Percentiles rank a stretch among this genome's conserved stretches.
Evolutionary conservation across 2,797 vertebrate species (phyloP).

Genomic region (Neoniphon sammara): DNA sequence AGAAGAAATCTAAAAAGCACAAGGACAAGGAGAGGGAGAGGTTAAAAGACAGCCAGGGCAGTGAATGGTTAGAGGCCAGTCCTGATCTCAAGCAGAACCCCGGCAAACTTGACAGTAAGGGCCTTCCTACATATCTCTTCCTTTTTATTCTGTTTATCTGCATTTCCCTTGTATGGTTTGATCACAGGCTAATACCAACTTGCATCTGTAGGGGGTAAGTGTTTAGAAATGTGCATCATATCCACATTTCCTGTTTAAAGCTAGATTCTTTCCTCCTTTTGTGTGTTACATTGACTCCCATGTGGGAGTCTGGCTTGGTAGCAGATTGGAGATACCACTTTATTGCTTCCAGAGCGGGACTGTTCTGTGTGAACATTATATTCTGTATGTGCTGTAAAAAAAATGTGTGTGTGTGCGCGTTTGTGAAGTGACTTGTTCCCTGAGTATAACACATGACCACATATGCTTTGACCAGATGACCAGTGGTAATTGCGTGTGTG

Average conservation of each 20-base stretch:
- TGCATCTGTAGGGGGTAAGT: not conserved
- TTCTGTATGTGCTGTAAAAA: not conserved
- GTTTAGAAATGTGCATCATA: not conserved
- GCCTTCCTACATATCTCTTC: not conserved
- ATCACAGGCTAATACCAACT: not conserved
- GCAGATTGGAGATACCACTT: not conserved
- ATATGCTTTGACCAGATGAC: slow-evolving; percentile 27
- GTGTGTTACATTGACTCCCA: not conserved
- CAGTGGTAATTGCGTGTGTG: slow-evolving; percentile 26
- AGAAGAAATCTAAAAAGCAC: slow-evolving; percentile 86
- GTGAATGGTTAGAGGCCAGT: slow-evolving; percentile 72
- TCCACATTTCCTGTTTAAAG: not conserved
- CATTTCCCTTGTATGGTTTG: not conserved
- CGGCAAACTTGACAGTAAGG: slow-evolving; percentile 80
- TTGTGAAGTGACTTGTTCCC: slow-evolving; percentile 6
- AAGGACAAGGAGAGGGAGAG: slow-evolving; percentile 83
- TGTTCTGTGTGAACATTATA: slow-evolving; percentile 15
- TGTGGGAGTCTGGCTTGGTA: not conserved
- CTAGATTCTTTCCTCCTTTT: not conserved
- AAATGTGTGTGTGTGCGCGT: too few relatives aligned
- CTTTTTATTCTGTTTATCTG: not conserved
- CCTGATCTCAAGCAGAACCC: slow-evolving; percentile 76
- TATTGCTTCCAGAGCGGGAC: not conserved
- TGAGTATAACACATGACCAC: slow-evolving; percentile 31
- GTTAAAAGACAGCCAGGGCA: slow-evolving; percentile 70